Evolutionary conservation across 2,113 vertebrate species (phyloP), one percentile per base, ranked within the genome.

Genomic region (Trogon surrucura): DNA sequence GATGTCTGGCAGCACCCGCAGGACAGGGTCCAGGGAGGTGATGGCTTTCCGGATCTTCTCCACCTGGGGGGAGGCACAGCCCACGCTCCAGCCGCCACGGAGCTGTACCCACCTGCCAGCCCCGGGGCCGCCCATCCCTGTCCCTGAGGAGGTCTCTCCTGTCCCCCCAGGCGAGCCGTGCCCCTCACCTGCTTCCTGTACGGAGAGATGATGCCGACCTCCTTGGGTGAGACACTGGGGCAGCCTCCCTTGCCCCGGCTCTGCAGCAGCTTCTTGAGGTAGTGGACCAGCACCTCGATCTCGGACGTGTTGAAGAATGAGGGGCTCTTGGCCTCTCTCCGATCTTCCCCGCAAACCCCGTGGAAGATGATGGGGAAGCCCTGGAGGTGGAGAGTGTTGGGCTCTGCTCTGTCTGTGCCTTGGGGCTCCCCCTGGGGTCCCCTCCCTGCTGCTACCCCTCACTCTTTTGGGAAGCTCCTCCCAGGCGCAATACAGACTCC

Each of bases 291-390:
- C 5, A 98, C 96, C 32, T 98, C 97, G 10, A 99, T 98, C 98
- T 99, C 99, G 1, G 98, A 83, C 0, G 97, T 84, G 91, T 99
- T 99, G 98, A 99, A 99, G 97, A 99, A 99, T 0, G 99, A 99
- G 1, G 99, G 99, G 56, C 99, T 99, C 80, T 83, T 99, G 23
- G 84, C 98, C 86, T 99, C 99, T 2, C 98, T 97, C 36, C 96
- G 80, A 5, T 99, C 99, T 17, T 98, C 92, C 45, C 99, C 99
- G 1, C 95, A 89, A 12, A 99, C 98, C 1, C 98, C 98, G 0
- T 99, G 98, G 95, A 99, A 99, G 95, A 99, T 99, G 96, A 99
- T 85, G 8, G 99, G 99, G 82, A 99, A 99, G 32, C 72, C 97
- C 99, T 99, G 92, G 60, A 50, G 70, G 7, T 48, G 44, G 17